Evolutionary conservation across 2,797 vertebrate species (phyloP).

Genomic region (Gallirallus australis): DNA sequence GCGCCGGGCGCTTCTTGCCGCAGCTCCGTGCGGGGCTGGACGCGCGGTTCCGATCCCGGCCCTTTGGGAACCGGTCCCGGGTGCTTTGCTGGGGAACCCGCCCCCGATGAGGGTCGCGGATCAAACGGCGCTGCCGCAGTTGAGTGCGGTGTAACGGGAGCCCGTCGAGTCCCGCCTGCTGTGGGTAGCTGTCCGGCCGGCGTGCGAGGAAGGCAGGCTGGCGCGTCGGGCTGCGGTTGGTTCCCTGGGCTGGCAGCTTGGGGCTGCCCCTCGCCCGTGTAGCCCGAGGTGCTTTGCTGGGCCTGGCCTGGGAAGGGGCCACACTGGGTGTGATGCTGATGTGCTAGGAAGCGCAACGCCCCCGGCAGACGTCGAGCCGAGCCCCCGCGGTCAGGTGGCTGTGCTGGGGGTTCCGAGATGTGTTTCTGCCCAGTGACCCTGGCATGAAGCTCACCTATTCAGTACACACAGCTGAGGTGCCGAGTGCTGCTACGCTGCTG

Average conservation of each 20-base stretch:
- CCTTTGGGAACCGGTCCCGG: too few relatives aligned
- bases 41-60: too few relatives aligned
- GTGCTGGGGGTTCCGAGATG: background rate
- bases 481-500: background rate
- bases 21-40: too few relatives aligned
- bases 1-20: too few relatives aligned
- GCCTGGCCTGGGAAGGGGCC: background rate
- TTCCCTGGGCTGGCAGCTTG: rapidly evolving
- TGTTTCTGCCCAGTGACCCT: background rate
- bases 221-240: too few relatives aligned
- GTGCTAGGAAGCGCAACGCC: rapidly evolving
- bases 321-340: rapidly evolving
- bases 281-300: background rate
- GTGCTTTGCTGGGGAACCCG: too few relatives aligned
- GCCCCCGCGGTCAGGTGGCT: background rate
- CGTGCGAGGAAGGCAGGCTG: too few relatives aligned
- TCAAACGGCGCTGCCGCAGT: too few relatives aligned
- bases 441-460: background rate
- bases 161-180: too few relatives aligned
- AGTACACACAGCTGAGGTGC: background rate
- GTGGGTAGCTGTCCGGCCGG: too few relatives aligned
- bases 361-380: rapidly evolving
- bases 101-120: too few relatives aligned
- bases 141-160: too few relatives aligned
- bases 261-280: background rate